phyloP scores from a whole-genome alignment of 2,888 invertebrate species.

The Drosophila anceps region DNA sequence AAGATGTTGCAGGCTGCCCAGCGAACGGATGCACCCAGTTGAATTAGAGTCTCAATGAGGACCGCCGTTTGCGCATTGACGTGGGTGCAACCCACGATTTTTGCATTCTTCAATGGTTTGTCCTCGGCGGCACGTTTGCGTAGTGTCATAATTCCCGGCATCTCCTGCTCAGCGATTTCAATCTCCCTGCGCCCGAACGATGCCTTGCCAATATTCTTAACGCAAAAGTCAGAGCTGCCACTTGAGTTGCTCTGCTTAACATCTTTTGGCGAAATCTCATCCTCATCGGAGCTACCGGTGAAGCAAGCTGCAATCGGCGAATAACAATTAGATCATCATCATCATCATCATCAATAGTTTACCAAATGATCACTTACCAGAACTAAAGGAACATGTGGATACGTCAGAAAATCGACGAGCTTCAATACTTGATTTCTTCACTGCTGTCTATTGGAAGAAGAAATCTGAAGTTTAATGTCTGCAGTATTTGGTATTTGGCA shows the following conservation, averaged over 20 bases:
- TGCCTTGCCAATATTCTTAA: conserved; percentile 93
- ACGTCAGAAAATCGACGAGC: conserved; percentile 90
- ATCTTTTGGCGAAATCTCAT: conserved; percentile 95
- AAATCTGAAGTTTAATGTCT: no score
- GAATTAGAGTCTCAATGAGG: conserved; percentile 94
- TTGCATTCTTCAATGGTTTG: conserved; percentile 96
- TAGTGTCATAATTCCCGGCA: conserved; percentile 98
- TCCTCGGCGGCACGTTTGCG: conserved; percentile 95
- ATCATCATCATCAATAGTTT: no score
- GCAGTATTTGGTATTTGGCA: no score
- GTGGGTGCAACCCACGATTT: conserved; percentile 98
- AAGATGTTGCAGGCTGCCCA: conserved; percentile 99
- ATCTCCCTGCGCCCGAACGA: conserved; percentile 97
- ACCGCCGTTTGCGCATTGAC: conserved; percentile 99
- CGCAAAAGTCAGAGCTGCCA: conserved; percentile 95
- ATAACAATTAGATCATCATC: neutral
- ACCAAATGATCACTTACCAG: conserved; percentile 87
- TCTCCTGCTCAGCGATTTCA: conserved; percentile 98
- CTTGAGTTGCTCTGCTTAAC: conserved; percentile 94
- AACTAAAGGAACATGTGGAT: conserved; percentile 97
- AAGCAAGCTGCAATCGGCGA: conserved; percentile 64
- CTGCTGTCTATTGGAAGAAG: conserved; percentile 49
- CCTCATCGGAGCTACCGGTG: conserved; percentile 94
- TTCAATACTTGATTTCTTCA: conserved; percentile 67
- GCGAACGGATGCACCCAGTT: conserved; percentile 94